Evolutionary conservation across 2,113 vertebrate genomes (phyloP), one percentile per base, ranked within the genome.

Genomic region (Colossoma macropomum): DNA sequence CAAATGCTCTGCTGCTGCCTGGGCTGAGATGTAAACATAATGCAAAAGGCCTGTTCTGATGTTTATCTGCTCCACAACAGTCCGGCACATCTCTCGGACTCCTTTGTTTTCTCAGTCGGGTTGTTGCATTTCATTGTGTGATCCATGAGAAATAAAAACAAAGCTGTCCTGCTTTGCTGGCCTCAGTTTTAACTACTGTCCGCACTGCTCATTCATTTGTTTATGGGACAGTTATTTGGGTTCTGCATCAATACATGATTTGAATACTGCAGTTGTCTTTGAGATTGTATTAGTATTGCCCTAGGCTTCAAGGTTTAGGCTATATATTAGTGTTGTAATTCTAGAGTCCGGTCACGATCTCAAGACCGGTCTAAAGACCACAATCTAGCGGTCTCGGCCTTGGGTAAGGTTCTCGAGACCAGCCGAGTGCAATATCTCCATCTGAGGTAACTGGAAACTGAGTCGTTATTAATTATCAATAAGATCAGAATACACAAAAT

Each of bases 1-100:
- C 68, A 70, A 59, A 38, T 34, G 28, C 32, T 12, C 63, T 6
- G 54, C 54, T 30, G 27, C 54, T 70, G 77, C 79, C 85, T 65
- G 70, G 48, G 30, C 77, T 54, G 69, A 27, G 60, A 63, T 52
- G 74, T 50, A 80, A 81, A 75, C 65, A 85, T 60, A 48, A 59
- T 65, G 72, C 32, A 77, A 25, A 17, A 41, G 23, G 62, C 68
- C 71, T 3, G 30, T 82, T 65, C 28, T 78, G 62, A 56, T 69
- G 77, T 38, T 69, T 41, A 70, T 70, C 34, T 41, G 34, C 34
- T 50, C 56, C 78, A 59, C 34, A 60, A n/a, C 28, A 52, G 30
- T 30, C 32, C 25, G 21, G 19, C 21, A 34, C 45, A 34, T 32
- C 48, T 54, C 48, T 17, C 10, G 5, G 48, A 3, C 63, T 25